phyloP scores from a whole-genome alignment of 2,797 vertebrate genomes.

The Benthosema pterotum region DNA sequence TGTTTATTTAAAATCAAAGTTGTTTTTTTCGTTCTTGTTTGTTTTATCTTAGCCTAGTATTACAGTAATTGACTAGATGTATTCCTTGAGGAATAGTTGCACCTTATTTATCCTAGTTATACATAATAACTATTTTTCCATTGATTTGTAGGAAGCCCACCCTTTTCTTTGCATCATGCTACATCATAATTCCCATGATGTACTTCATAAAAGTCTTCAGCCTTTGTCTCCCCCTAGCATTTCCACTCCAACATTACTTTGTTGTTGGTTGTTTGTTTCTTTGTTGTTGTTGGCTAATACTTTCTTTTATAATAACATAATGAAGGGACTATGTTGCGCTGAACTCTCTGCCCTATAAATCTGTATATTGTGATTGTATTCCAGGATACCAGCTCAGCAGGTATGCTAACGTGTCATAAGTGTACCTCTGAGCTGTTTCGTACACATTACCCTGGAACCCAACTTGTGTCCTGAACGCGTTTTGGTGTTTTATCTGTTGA shows the following conservation, averaged over 20 bases:
- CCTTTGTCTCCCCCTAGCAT: conserved; percentile 52
- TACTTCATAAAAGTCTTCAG: conserved; percentile 74
- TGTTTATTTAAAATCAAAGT: conserved; percentile 31
- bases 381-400: conserved; percentile 18
- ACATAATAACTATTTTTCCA: conserved; percentile 53
- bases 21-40: conserved; percentile 8
- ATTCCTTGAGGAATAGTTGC: conserved; percentile 77
- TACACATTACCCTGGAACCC: too few relatives aligned
- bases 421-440: conserved; percentile 21
- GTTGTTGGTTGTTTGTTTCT: too few relatives aligned
- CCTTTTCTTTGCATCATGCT: conserved; percentile 48
- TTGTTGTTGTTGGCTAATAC: conserved; percentile 38
- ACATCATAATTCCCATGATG: conserved; percentile 67
- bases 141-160: conserved; percentile 59
- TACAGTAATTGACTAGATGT: conserved; percentile 69
- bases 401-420: conserved; percentile 35
- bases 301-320: conserved; percentile 39
- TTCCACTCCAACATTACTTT: conserved; percentile 47
- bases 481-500: too few relatives aligned
- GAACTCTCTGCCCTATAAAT: conserved; percentile 6
- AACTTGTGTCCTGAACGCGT: too few relatives aligned
- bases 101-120: conserved; percentile 78
- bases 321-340: conserved; percentile 15
- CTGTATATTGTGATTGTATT: conserved; percentile 24
- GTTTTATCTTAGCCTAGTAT: conserved; percentile 71